Conservation (phyloP, 2,113 vertebrate species). For the Cardinalis cardinalis region DNA sequence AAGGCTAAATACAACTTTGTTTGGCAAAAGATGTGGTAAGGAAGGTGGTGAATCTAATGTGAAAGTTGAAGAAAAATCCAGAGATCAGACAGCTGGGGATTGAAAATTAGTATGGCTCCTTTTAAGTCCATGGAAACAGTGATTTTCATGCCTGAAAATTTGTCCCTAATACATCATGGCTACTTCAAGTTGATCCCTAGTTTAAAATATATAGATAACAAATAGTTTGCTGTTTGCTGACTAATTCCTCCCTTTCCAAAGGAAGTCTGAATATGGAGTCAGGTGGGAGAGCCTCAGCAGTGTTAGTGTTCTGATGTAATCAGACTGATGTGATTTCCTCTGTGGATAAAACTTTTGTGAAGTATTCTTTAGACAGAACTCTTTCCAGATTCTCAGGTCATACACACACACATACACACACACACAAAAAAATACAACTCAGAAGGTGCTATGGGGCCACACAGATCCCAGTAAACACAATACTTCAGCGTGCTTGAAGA, state of each 20-base stretch:
- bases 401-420: too few relatives aligned
- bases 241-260: background rate
- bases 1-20: background rate
- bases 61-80: background rate
- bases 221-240: background rate
- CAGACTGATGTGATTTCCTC: background rate
- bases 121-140: background rate
- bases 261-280: background rate
- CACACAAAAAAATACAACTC: background rate
- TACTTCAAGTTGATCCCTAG: background rate
- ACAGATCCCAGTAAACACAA: background rate
- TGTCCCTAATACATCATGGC: background rate
- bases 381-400: background rate
- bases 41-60: background rate
- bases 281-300: background rate
- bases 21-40: background rate
- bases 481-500: background rate
- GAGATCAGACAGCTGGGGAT: background rate
- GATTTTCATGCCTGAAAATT: background rate
- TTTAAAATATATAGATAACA: background rate
- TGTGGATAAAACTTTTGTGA: background rate
- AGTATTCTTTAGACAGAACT: background rate
- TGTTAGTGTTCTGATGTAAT: background rate
- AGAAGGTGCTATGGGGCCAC: background rate
- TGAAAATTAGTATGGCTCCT: background rate